phyloP scores from a whole-genome alignment of 2,113 vertebrate species.

The Balaeniceps rex region DNA sequence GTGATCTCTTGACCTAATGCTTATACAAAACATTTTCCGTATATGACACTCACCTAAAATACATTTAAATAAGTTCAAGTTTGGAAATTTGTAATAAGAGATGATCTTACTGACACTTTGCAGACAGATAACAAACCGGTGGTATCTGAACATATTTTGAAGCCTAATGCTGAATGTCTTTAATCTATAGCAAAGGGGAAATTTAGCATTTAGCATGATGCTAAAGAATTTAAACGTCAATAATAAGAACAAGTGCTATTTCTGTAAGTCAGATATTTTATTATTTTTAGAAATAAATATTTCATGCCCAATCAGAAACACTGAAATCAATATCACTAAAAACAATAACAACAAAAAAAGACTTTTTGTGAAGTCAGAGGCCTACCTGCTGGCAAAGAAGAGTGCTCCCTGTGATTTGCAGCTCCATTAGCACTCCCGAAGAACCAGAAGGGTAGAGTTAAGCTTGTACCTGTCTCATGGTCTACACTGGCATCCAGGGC shows the following conservation, averaged over 20 bases:
- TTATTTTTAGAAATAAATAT: background rate
- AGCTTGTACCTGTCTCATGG: background rate
- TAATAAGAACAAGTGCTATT: background rate
- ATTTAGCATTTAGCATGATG: background rate
- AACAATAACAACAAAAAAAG: background rate
- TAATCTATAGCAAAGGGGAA: background rate
- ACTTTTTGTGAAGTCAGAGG: background rate
- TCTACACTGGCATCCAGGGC: background rate
- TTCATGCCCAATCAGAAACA: background rate
- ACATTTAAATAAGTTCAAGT: background rate
- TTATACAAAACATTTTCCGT: conserved; percentile 25
- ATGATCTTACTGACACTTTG: background rate
- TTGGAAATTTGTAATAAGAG: background rate
- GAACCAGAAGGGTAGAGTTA: background rate
- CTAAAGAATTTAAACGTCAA: background rate
- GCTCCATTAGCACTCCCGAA: background rate
- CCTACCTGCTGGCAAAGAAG: background rate
- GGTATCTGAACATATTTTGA: background rate
- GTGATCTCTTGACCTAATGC: background rate
- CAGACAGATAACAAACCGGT: background rate
- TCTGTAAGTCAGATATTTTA: background rate
- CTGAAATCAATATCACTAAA: background rate
- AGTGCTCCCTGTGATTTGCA: background rate
- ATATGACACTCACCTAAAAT: background rate
- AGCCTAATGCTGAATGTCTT: background rate